Evolutionary conservation across 1,140 invertebrate species (phyloP).

Genomic region (Steinernema feltiae): DNA sequence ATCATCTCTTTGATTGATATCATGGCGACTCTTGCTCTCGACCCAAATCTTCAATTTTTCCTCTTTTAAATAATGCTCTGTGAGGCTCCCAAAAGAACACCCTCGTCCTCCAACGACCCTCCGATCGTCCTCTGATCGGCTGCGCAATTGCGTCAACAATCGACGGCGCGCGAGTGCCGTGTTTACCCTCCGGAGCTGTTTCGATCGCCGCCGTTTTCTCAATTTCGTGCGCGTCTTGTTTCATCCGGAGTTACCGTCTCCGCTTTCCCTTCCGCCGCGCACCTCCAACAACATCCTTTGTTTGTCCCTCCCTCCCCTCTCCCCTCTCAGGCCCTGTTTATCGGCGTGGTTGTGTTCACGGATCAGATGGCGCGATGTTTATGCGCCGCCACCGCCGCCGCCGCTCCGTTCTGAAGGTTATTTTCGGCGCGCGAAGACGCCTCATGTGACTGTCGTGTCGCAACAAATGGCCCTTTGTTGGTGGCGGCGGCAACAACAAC

Average conservation of each 20-base stretch:
- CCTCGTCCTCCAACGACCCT: too few relatives aligned
- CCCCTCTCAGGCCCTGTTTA: not conserved
- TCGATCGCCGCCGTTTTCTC: not conserved
- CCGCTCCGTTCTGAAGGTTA: not conserved
- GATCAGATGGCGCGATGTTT: constrained; percentile 15
- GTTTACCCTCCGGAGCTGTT: constrained; percentile 2
- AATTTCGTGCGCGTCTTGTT: not conserved
- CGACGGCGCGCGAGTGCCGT: not conserved
- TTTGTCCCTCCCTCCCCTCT: too few relatives aligned
- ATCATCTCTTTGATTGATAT: too few relatives aligned
- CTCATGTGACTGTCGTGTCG: constrained; percentile 4
- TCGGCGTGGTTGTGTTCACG: not conserved
- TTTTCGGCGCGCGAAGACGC: not conserved
- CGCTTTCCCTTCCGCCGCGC: not conserved
- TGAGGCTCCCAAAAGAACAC: too few relatives aligned
- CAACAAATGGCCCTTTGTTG: constrained; percentile 7
- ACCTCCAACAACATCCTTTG: not conserved
- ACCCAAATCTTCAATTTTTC: too few relatives aligned
- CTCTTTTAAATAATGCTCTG: too few relatives aligned
- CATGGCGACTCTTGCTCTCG: too few relatives aligned
- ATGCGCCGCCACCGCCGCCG: not conserved
- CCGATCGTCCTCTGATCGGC: not conserved
- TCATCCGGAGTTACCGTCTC: constrained; percentile 1
- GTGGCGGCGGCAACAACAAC: not conserved
- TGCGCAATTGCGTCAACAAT: constrained; percentile 7